Percentiles rank a stretch among this genome's conserved stretches.
Evolutionary conservation across 2,113 vertebrate species (phyloP).

Genomic region (Ammodytes dubius): DNA sequence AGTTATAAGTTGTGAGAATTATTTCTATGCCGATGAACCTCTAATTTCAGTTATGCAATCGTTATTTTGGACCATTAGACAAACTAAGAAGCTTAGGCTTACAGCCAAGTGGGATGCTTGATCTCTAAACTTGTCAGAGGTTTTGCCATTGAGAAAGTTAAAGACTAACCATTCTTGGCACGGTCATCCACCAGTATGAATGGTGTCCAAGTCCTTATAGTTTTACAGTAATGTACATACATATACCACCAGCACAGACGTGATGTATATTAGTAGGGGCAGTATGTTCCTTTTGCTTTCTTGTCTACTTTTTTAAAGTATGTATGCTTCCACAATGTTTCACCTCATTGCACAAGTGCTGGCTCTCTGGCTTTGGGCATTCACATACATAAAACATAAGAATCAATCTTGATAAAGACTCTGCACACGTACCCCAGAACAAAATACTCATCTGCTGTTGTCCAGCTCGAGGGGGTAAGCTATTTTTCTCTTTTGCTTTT

Average conservation of each 20-base stretch:
- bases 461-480: background rate
- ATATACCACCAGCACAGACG: background rate
- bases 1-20: background rate
- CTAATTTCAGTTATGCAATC: slow-evolving; percentile 21
- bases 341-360: background rate
- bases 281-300: background rate
- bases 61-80: slow-evolving; percentile 30
- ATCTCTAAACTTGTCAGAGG: slow-evolving; percentile 45
- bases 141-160: slow-evolving; percentile 36
- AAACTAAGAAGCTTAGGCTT: slow-evolving; percentile 36
- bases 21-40: background rate
- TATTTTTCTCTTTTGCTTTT: background rate
- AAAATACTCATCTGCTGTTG: background rate
- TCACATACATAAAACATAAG: slow-evolving; percentile 28
- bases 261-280: background rate
- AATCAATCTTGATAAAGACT: background rate
- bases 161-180: slow-evolving; percentile 25
- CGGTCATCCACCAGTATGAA: background rate
- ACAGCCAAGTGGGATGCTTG: slow-evolving; percentile 43
- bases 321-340: background rate
- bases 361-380: background rate
- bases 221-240: background rate
- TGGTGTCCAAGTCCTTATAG: background rate
- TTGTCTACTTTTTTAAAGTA: background rate
- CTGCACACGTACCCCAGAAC: background rate